Evolutionary conservation across 2,797 vertebrate genomes (phyloP).

Genomic region (Coendou prehensilis): DNA sequence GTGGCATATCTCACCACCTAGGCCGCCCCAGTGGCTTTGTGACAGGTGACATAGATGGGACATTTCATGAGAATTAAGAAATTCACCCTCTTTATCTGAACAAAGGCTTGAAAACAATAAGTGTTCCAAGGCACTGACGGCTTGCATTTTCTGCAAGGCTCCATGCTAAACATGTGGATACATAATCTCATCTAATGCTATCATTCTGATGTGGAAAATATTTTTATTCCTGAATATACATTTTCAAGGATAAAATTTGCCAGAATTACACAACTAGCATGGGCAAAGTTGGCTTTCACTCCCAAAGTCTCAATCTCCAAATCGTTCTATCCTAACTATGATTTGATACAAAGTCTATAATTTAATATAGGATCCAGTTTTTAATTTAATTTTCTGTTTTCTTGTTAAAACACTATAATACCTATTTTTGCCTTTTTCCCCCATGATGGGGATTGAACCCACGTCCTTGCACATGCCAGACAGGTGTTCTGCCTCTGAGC

Average conservation of each 20-base stretch:
- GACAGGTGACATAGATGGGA: neutral
- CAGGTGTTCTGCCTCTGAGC: neutral
- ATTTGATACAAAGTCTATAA: neutral
- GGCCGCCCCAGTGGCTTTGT: neutral
- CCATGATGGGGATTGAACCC: neutral
- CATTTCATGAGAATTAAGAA: neutral
- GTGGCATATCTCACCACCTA: neutral
- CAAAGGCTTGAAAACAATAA: neutral
- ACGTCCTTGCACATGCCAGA: neutral
- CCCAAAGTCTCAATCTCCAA: neutral
- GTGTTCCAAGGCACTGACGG: neutral
- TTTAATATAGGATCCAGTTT: neutral
- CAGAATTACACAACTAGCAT: neutral
- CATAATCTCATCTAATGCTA: neutral
- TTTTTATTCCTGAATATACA: neutral
- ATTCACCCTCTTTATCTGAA: neutral
- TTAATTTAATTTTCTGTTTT: neutral
- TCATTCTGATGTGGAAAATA: neutral
- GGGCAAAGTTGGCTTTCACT: neutral
- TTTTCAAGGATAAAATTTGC: neutral
- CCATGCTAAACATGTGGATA: neutral
- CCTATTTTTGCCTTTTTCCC: neutral
- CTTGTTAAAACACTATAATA: neutral
- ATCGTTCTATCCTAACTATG: neutral
- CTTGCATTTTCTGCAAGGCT: neutral